Base-by-base conservation (phyloP, 1,140 invertebrate species). In the Panagrolaimus sp. region DNA sequence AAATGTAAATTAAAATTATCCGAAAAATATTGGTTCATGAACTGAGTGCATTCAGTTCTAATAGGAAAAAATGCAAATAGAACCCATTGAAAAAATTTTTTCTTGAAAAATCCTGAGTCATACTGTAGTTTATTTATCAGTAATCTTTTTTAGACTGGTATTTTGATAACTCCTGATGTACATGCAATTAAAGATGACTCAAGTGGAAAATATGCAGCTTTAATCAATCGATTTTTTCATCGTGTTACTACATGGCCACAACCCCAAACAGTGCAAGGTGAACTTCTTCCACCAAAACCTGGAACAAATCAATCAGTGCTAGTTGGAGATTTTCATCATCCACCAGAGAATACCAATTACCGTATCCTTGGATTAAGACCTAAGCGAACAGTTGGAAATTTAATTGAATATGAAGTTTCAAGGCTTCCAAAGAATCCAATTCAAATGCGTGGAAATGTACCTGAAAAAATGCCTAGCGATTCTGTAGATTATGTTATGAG, bases 351-450 rank as follows among this genome's bases (percentile, higher is more conserved):
- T 28, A 32, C 28, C 7, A 15, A 17, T 45, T 68, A 46, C 12
- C 67, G 67, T 9, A 46, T 68, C n/a, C 46, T 68, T 5, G 67
- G 67, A 43, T 67, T 68, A 52, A 14, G 52, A 2, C 26, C 47
- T 2, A n/a, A 44, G 14, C 58, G 67, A 1, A 21, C 21, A 17
- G 67, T 65, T 9, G 52, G 52, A 24, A 8, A 52, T 43, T 38
- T 15, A 10, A 26, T 68, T 17, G 67, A 68, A 45, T 68, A 68
- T 32, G 67, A 68, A 32, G 67, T 68, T 32, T n/a, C 46, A 14
- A 17, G 58, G 4, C 10, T 68, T 1, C 26, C 24, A 17, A 32
- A 67, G 21, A 17, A 44, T 47, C 8, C 28, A 43, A 17, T 24
- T 4, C 55, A 68, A 63, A 68, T 62, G 48, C 66, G 24, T 14